Evolutionary conservation across 2,888 invertebrate species (phyloP).

Genomic region (Cerastis leucographa): DNA sequence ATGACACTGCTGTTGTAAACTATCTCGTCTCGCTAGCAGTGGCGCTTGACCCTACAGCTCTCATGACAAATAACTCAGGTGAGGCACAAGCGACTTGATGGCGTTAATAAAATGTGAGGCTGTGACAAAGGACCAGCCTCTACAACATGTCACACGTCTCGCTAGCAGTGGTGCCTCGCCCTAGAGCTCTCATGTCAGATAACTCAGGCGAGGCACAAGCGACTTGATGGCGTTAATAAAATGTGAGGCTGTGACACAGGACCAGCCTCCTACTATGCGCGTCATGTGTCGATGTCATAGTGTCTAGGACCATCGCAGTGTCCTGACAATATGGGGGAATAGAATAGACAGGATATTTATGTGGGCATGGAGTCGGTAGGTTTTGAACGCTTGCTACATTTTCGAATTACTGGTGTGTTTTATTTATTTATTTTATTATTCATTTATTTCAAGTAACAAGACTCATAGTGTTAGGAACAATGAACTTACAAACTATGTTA

Average conservation of each 20-base stretch:
- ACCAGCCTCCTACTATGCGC: conserved; percentile 61
- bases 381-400: background rate
- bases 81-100: background rate
- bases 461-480: no score
- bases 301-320: conserved; percentile 32
- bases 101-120: conserved; percentile 13
- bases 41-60: background rate
- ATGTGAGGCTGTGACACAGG: conserved; percentile 73
- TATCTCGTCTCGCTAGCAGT: conserved; percentile 6
- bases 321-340: conserved; percentile 23
- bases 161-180: conserved; percentile 55
- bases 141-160: conserved; percentile 16
- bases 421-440: no score
- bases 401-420: background rate
- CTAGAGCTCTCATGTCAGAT: conserved; percentile 70
- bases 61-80: conserved; percentile 16
- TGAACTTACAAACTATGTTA: no score
- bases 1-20: no score
- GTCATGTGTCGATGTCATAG: conserved; percentile 61
- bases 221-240: conserved; percentile 78
- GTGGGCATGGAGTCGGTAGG: background rate
- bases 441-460: no score
- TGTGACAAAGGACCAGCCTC: background rate
- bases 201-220: conserved; percentile 73
- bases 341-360: conserved; percentile 36